A percentile compares a stretch with the other conserved stretches of the same genome.
Evolutionary conservation across 2,113 vertebrate species (phyloP).

Genomic region (Fregetta grallaria): DNA sequence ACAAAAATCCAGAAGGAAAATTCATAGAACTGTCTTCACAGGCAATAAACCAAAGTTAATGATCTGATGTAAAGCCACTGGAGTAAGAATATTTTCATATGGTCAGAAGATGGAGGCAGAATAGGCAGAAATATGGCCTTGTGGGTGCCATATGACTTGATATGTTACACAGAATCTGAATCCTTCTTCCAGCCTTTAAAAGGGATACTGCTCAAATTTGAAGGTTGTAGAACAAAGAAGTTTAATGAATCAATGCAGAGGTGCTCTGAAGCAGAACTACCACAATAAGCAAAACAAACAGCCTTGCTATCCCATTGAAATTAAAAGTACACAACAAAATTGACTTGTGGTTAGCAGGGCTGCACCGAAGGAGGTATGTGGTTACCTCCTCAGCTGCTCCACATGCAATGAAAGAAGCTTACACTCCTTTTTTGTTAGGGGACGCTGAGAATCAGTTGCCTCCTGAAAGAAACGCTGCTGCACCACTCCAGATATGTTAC

Average conservation of each 20-base stretch:
- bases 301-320: not conserved
- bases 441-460: not conserved
- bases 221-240: not conserved
- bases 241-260: slow-evolving; percentile 9
- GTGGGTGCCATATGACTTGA: not conserved
- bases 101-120: not conserved
- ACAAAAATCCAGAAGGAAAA: slow-evolving; percentile 3
- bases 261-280: slow-evolving; percentile 31
- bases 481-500: not conserved
- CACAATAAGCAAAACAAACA: slow-evolving; percentile 23
- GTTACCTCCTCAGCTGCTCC: not conserved
- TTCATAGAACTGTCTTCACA: not conserved
- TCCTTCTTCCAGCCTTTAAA: not conserved
- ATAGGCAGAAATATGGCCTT: slow-evolving; percentile 13
- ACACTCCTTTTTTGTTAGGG: not conserved
- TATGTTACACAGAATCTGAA: not conserved
- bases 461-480: not conserved
- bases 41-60: slow-evolving; percentile 45
- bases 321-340: not conserved
- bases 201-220: not conserved
- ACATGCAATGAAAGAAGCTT: not conserved
- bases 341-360: not conserved
- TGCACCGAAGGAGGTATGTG: not conserved
- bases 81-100: slow-evolving; percentile 43
- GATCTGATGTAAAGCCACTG: slow-evolving; percentile 23